Evolutionary conservation across 1,140 invertebrate genomes (phyloP), one percentile per base, ranked within the genome.

Genomic region (Drosophila elegans): DNA sequence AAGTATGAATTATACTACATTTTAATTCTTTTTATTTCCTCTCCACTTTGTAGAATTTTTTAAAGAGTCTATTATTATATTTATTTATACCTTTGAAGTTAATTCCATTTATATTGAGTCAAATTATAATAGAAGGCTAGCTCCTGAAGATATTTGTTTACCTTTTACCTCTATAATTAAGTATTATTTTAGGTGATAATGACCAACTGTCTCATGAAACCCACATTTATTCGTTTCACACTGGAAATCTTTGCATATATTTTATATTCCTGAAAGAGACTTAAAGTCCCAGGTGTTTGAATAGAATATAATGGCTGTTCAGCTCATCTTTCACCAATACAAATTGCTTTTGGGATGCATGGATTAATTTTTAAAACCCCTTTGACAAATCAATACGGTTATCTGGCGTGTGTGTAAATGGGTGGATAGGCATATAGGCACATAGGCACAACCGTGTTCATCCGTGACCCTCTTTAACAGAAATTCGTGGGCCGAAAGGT

Each of bases 341-440:
- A 38, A 66, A 74, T 68, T 57, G 39, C 55, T 64, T 82, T 66
- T 63, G 66, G 68, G 46, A 82, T 78, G 73, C 64, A 61, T 52
- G 61, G 82, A 72, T 73, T 80, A 86, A 80, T 86, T 86, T 88
- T 55, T 69, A 49, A 74, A 63, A 69, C 74, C 55, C 80, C 60
- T 89, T 88, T 74, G 84, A 88, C 84, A 89, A 89, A 83, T 88
- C 83, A 88, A 88, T 89, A 76, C 44, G 39, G 46, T 42, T 66
- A 57, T 62, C 64, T 75, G 52, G 77, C 71, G 69, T 74, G 72
- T 83, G 79, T 77, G 74, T n/a, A n/a, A 63, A 79, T 88, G 59
- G 71, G 46, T 48, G 44, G 44, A 11, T 25, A 44, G 29, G 29
- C 29, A 32, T 6, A 32, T 32, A 6, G 29, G 29, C 29, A 32